Evolutionary conservation across 2,113 vertebrate genomes (phyloP).

Genomic region (Bubo blakistoni): DNA sequence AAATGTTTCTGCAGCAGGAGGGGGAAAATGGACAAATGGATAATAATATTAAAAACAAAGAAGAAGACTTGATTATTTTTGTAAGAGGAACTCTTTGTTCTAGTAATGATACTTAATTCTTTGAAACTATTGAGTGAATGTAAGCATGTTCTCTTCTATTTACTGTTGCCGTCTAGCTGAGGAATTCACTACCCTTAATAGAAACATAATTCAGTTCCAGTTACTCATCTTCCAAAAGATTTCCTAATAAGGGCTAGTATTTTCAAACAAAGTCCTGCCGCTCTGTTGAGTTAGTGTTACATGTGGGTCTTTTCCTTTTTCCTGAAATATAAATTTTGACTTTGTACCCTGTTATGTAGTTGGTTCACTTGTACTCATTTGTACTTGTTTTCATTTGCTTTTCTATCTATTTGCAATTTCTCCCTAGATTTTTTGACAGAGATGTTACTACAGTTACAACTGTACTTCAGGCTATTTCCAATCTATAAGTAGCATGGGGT

Average conservation of each 20-base stretch:
- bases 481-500: fast-evolving
- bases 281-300: conserved; percentile 23
- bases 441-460: not conserved
- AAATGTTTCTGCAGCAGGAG: not conserved
- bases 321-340: conserved; percentile 36
- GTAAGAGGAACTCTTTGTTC: conserved; percentile 43
- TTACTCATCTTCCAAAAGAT: conserved; percentile 71
- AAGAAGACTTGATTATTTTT: conserved; percentile 34
- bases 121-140: conserved; percentile 62
- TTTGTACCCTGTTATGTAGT: not conserved
- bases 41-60: not conserved
- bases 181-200: conserved; percentile 71
- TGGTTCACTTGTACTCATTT: not conserved
- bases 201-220: conserved; percentile 60
- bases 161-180: conserved; percentile 60
- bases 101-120: conserved; percentile 41
- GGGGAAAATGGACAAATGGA: not conserved
- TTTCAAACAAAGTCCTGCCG: conserved; percentile 58
- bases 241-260: conserved; percentile 76
- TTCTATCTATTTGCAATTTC: not conserved
- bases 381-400: not conserved
- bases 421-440: not conserved
- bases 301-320: conserved; percentile 38
- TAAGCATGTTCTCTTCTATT: conserved; percentile 70
- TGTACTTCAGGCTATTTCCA: not conserved